These are phyloP conservation scores for Origma solitaria DNA, from an alignment of 2,113 vertebrate genomes.

Conservation along the genomic window DNA sequence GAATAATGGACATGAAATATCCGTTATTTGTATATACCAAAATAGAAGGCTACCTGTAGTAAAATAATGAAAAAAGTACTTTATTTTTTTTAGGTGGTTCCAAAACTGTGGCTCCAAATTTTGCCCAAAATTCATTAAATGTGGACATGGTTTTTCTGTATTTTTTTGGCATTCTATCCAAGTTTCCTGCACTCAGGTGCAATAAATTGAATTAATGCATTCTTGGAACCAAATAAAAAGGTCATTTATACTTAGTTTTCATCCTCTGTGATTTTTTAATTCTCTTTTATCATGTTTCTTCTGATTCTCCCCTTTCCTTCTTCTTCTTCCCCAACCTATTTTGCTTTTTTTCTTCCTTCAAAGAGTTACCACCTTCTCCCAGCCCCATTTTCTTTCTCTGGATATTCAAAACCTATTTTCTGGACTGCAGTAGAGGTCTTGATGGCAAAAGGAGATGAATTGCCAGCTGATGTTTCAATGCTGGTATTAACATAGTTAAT, in stretches of 20 bases:
- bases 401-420: neutral
- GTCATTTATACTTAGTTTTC: neutral
- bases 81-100: neutral
- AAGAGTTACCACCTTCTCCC: neutral
- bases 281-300: neutral
- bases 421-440: neutral
- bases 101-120: neutral
- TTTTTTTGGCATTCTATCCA: neutral
- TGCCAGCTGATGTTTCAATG: neutral
- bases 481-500: neutral
- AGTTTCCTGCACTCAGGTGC: neutral
- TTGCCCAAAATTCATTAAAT: neutral
- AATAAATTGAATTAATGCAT: neutral
- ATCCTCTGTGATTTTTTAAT: neutral
- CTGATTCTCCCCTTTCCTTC: neutral
- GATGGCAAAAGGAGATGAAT: neutral
- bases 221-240: neutral
- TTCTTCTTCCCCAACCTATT: neutral
- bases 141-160: fast-evolving
- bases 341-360: neutral
- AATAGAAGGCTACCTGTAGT: neutral
- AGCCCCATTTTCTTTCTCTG: neutral
- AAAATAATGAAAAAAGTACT: neutral
- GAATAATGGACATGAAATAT: neutral
- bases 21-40: neutral